Base-by-base conservation (phyloP, 2,113 vertebrate species). In the Miniopterus natalensis region DNA sequence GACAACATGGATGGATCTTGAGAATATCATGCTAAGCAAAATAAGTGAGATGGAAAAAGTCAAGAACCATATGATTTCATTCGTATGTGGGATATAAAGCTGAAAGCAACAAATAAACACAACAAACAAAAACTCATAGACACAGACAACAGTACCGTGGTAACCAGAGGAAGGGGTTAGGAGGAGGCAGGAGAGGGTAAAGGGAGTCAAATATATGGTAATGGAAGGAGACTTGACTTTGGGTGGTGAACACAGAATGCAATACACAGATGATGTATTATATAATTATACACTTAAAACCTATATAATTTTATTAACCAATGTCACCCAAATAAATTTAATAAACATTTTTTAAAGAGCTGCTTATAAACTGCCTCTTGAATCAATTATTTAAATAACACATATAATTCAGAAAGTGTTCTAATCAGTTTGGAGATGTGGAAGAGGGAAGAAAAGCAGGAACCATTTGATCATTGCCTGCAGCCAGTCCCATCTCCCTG, bases 381-480 rank as follows among this genome's bases (percentile, higher is more conserved):
- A 90, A 71, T n/a, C 17, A 94, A 27, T 92, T 92, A 70, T 90
- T 65, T 81, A 1, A 29, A 84, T 65, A 95, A 92, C 57, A 91
- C 31, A 79, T 78, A 84, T 70, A 87, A 95, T 91, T 88, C 66
- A 85, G 92, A 75, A 96, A 92, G 51, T 61, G 84, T 15, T 80
- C 63, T 88, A 85, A 14, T 65, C 68, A 84, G 63, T 57, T 63
- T 95, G 9, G 27, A 97, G 73, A 53, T 17, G 29, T 84, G 23
- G 12, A 81, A 31, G 11, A 92, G 21, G 17, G 10, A 90, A 78
- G 70, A n/a, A 66, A 88, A 65, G 47, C 11, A 66, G 57, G 57
- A 78, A 47, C 11, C 29, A 42, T 29, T 45, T 45, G 49, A 87
- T 45, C 7, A 25, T 1, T 57, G 23, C 47, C 47, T 17, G 10